A percentile compares a stretch with the other conserved stretches of the same genome.
These are phyloP conservation scores for Euzophera pinguis DNA, from an alignment of 2,888 invertebrate genomes.

Conservation along the genomic window DNA sequence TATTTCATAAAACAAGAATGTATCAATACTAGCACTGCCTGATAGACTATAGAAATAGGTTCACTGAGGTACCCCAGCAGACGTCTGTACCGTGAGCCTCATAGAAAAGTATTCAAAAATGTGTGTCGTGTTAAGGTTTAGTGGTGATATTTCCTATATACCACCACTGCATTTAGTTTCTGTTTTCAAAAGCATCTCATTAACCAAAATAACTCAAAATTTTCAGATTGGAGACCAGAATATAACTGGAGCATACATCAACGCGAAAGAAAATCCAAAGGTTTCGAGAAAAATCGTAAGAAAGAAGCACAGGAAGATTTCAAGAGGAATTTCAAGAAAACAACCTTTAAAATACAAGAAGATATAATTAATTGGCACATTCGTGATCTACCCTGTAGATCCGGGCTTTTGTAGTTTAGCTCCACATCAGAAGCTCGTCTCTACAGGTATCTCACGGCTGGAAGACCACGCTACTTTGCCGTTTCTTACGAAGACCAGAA, in stretches of 20 bases:
- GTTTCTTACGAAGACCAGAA: constrained; percentile 20
- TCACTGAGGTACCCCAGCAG: no score
- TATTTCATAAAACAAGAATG: no score
- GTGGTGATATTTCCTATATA: no score
- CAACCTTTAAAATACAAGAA: constrained; percentile 40
- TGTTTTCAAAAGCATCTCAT: no score
- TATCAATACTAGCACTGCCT: no score
- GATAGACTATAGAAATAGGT: no score
- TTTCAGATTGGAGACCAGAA: background rate
- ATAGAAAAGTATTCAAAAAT: no score
- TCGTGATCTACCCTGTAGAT: constrained; percentile 99
- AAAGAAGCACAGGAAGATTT: background rate
- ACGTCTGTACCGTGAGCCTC: no score
- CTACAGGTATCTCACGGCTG: constrained; percentile 99
- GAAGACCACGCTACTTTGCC: constrained; percentile 86
- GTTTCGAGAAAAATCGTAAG: no score
- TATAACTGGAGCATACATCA: background rate
- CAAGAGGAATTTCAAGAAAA: background rate
- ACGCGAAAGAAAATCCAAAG: background rate
- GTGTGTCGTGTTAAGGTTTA: no score
- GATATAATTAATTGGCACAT: constrained; percentile 82
- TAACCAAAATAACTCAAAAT: background rate
- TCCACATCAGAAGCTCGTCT: constrained; percentile 98
- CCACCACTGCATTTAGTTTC: no score
- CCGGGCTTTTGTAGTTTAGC: constrained; percentile 99